These are phyloP conservation scores for Rapana venosa DNA, from an alignment of 2,888 invertebrate species.

Conservation along the genomic window DNA sequence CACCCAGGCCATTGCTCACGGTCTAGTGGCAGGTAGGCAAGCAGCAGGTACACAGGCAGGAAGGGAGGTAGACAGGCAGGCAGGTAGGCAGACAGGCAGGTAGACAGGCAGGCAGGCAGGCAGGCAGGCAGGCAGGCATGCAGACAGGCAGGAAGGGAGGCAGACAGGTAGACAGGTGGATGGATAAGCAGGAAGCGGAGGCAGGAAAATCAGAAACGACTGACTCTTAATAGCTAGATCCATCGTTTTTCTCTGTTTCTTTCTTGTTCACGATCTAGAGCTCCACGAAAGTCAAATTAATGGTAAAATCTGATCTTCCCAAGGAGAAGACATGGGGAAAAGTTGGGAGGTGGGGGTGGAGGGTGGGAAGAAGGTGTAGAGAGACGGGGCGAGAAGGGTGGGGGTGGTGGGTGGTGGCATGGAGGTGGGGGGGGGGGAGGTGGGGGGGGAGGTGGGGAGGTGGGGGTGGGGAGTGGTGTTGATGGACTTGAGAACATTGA, in stretches of 20 bases:
- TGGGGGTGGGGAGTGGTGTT: background rate
- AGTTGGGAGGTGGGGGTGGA: background rate
- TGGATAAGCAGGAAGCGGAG: background rate
- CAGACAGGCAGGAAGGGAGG: background rate
- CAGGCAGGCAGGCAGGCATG: background rate
- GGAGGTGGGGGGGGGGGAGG: background rate
- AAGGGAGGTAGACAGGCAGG: background rate
- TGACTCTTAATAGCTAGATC: no score
- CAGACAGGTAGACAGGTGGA: background rate
- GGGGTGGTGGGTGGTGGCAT: background rate
- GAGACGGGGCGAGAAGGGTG: background rate
- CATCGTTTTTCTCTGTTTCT: no score
- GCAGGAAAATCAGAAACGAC: background rate
- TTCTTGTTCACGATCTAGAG: no score
- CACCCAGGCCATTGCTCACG: no score
- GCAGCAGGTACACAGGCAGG: background rate
- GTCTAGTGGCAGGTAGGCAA: background rate
- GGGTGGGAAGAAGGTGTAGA: background rate
- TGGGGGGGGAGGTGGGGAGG: background rate
- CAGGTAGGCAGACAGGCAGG: background rate
- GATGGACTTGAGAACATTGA: no score
- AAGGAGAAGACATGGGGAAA: background rate
- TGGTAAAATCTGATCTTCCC: background rate
- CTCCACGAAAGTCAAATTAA: no score
- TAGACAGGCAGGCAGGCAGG: background rate